These are phyloP conservation scores for Climacteris rufus DNA, from an alignment of 2,113 vertebrate species.

Conservation along the genomic window DNA sequence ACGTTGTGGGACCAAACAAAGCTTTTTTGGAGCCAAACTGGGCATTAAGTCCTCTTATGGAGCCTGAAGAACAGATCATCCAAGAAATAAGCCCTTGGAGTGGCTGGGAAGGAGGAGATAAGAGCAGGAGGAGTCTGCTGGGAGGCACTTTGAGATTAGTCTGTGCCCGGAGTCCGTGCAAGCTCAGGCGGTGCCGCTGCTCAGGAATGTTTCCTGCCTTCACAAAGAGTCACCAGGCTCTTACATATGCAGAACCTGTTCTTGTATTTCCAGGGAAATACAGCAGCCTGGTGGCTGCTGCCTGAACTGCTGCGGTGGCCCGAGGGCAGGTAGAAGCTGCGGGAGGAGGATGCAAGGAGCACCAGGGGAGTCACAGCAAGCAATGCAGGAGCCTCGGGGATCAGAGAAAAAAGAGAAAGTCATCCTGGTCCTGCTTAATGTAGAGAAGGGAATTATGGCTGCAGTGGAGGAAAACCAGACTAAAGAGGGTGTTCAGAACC, in stretches of 20 bases:
- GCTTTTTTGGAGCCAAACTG: background rate
- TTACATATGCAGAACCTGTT: background rate
- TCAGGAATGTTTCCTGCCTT: background rate
- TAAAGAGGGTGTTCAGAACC: background rate
- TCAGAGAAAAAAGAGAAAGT: background rate
- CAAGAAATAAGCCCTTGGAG: background rate
- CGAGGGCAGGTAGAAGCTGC: background rate
- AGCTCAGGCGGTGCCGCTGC: accelerated
- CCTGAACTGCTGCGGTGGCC: conserved; percentile 17
- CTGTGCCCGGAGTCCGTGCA: background rate
- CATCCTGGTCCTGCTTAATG: background rate
- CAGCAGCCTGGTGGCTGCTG: conserved; percentile 57
- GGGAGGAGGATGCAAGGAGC: background rate
- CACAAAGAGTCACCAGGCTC: background rate
- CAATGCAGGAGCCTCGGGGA: background rate
- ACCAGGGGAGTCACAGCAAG: background rate
- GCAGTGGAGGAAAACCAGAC: background rate
- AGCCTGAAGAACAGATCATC: background rate
- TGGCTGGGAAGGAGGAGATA: background rate
- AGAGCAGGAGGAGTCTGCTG: background rate
- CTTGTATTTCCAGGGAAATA: conserved; percentile 59
- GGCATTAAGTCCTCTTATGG: accelerated
- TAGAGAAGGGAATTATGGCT: background rate
- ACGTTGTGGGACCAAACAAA: background rate
- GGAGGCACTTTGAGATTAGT: background rate